Conservation (phyloP, 1,140 invertebrate species). For the Ladona fulva region DNA sequence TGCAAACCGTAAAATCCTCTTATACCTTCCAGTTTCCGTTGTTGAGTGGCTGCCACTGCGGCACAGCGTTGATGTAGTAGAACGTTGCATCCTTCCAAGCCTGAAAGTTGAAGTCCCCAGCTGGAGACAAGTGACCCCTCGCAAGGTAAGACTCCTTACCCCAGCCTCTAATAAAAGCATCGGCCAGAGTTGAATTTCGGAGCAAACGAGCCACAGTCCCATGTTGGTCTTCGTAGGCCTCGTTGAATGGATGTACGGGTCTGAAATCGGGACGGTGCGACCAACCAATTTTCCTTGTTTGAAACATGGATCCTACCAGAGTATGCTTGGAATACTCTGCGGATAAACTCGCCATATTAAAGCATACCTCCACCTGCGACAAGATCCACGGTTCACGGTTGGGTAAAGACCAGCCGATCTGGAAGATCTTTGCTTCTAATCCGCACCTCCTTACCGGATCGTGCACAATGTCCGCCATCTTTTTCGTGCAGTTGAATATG, state of each 20-base stretch:
- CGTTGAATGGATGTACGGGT: background rate
- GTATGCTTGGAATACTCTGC: background rate
- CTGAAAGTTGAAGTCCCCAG: slow-evolving; percentile 42
- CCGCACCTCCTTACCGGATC: background rate
- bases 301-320: background rate
- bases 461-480: background rate
- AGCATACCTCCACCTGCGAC: background rate
- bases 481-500: background rate
- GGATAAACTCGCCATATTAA: background rate
- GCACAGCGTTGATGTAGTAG: slow-evolving; percentile 43
- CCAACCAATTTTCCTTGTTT: background rate
- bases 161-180: background rate
- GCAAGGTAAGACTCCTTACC: slow-evolving; percentile 30
- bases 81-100: slow-evolving; percentile 41
- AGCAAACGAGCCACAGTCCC: background rate
- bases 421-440: background rate
- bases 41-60: slow-evolving; percentile 46
- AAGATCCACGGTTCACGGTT: background rate
- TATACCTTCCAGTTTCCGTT: slow-evolving; percentile 38
- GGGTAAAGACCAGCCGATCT: too few species aligned
- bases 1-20: too few species aligned
- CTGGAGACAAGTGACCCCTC: slow-evolving; percentile 43
- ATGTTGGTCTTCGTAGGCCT: background rate
- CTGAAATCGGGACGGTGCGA: background rate
- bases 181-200: background rate